These are phyloP conservation scores for Marcusenius ussheri DNA, from an alignment of 2,113 vertebrate genomes.

Conservation along the genomic window DNA sequence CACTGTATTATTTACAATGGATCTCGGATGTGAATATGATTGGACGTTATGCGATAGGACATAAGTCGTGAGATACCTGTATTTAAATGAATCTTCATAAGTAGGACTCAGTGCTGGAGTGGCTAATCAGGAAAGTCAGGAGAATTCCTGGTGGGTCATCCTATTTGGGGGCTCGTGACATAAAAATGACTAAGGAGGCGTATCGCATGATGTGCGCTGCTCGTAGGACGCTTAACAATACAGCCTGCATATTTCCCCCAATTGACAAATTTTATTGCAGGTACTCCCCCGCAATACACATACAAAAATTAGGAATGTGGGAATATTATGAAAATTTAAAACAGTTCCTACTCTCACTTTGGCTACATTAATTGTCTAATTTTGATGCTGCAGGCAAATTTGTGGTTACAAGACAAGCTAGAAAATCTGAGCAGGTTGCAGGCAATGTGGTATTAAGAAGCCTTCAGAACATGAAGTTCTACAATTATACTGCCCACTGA, in stretches of 20 bases:
- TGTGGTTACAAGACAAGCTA: not conserved
- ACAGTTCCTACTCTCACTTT: not conserved
- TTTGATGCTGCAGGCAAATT: not conserved
- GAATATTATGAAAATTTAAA: not conserved
- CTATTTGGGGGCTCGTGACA: not conserved
- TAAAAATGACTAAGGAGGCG: not conserved
- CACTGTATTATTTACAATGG: not conserved
- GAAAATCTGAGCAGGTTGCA: not conserved
- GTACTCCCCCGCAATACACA: not conserved
- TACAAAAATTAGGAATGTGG: not conserved
- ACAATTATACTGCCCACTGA: not conserved
- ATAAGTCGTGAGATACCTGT: not conserved
- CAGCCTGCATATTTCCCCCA: not conserved
- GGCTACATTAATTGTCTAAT: not conserved
- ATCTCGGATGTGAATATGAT: not conserved
- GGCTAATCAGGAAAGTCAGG: not conserved
- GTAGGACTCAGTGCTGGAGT: not conserved
- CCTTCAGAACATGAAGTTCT: not conserved
- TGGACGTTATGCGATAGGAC: not conserved
- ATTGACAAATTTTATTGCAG: not conserved
- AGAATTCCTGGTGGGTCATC: not conserved
- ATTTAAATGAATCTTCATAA: not conserved
- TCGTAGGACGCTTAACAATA: not conserved
- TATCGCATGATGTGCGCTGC: not conserved
- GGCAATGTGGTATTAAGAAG: not conserved